Evolutionary conservation across 2,113 vertebrate species (phyloP).

Genomic region (Psilopsiagon aurifrons): DNA sequence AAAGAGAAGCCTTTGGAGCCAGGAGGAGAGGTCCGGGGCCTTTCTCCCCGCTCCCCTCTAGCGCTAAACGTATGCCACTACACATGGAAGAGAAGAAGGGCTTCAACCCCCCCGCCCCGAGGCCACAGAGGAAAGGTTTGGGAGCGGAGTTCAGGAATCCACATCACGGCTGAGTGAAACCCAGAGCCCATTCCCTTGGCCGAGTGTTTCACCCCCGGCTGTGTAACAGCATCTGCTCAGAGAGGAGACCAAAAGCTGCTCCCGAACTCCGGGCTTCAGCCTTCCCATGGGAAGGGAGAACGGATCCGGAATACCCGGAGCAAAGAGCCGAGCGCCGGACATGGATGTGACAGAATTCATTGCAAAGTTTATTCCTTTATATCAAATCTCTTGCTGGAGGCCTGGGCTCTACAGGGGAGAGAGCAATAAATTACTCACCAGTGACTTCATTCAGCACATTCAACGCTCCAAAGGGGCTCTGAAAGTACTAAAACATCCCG

Average conservation of each 20-base stretch:
- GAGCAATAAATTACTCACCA: constrained; percentile 55
- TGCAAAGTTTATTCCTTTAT: constrained; percentile 31
- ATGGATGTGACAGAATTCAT: neutral
- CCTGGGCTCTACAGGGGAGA: neutral
- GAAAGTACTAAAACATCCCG: constrained; percentile 49
- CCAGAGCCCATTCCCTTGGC: neutral
- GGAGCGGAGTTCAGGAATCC: neutral
- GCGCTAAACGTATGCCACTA: neutral
- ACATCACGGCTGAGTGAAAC: neutral
- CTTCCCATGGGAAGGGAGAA: neutral
- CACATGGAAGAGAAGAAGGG: neutral
- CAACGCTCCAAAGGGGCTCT: neutral
- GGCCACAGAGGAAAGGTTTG: neutral
- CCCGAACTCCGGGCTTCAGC: neutral
- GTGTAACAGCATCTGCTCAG: neutral
- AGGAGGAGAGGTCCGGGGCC: neutral
- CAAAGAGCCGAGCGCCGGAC: accelerated
- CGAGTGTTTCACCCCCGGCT: neutral
- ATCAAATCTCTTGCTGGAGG: neutral
- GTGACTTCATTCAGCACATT: constrained; percentile 52
- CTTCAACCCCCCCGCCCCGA: neutral
- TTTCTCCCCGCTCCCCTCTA: neutral
- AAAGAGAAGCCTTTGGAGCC: neutral
- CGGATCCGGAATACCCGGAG: neutral
- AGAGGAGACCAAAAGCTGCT: neutral